Base-by-base conservation (phyloP, 1,140 invertebrate species). In the Eurosta solidaginis region DNA sequence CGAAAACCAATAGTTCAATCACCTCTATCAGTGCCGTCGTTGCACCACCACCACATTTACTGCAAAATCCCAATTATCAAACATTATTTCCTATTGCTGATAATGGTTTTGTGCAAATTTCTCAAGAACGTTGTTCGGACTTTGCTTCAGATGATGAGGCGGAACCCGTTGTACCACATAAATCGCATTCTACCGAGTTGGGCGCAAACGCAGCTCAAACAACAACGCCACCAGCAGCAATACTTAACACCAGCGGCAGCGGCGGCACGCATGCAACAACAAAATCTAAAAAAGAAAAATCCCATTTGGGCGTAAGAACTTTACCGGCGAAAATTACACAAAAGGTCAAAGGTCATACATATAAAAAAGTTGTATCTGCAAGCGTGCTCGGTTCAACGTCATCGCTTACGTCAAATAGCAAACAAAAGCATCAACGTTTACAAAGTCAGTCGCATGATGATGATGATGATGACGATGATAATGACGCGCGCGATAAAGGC, bases 61-160 rank as follows among this genome's bases (percentile, higher is more conserved):
- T 76, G 33, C 29, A 76, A 40, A 17, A 14, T 17, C n/a, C 75
- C 47, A 47, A 76, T 52, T 27, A 78, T 22, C 76, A 79, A 22
- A 81, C 84, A 5, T 20, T 85, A 81, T 81, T 86, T 79, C 81
- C 86, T 40, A 87, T 87, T 63, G 86, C 86, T 76, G 86, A 87
- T 86, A 87, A 86, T 85, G 81, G 82, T 52, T 87, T 84, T 81
- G 82, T 87, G 74, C 85, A 85, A 86, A 85, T 86, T 79, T 82
- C 83, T 25, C 85, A 86, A 84, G 85, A 87, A 81, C 85, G 79
- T 80, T 82, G 83, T 80, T 87, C 85, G 47, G 85, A 87, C 63
- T 87, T 86, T 75, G 83, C 84, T 77, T 83, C 85, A 81, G 83
- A 87, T 75, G 84, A 87, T 75, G 86, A 87, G 81, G 86, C 87